Evolutionary conservation across 30 jellyfish, hydroid and myxozoan genomes (phyloP).

Genomic region (Aurelia coerulea): DNA sequence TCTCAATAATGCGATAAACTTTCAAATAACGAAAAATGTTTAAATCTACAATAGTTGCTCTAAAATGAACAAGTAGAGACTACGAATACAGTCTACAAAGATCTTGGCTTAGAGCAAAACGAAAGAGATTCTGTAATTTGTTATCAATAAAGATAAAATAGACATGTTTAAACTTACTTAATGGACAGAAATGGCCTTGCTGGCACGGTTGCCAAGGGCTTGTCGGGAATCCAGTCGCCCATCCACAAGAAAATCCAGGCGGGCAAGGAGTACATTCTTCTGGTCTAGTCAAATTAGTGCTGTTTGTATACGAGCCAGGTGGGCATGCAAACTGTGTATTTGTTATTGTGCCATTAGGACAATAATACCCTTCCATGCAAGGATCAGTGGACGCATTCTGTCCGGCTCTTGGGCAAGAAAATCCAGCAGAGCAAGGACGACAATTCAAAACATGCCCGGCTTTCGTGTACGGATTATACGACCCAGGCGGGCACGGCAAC

Average conservation of each 20-base stretch:
- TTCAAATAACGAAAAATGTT: too few relatives aligned
- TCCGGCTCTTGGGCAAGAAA: constrained; percentile 91
- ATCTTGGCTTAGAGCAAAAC: neutral
- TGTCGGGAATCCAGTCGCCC: constrained; percentile 94
- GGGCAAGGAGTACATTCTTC: constrained; percentile 96
- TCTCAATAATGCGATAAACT: too few relatives aligned
- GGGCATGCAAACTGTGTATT: constrained; percentile 91
- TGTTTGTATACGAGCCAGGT: constrained; percentile 95
- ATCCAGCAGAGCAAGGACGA: constrained; percentile 93
- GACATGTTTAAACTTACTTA: constrained; percentile 25
- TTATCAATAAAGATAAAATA: neutral
- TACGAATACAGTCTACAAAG: neutral
- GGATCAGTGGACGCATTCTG: constrained; percentile 67
- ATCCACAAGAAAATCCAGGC: constrained; percentile 87
- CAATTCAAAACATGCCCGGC: constrained; percentile 88
- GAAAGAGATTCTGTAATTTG: neutral
- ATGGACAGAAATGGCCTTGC: constrained; percentile 96
- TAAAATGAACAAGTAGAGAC: neutral
- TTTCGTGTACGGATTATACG: constrained; percentile 75
- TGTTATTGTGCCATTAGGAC: constrained; percentile 93
- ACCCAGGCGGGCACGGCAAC: constrained; percentile 96
- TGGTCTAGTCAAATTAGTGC: constrained; percentile 79
- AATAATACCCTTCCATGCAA: constrained; percentile 86
- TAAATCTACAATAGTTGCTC: too few relatives aligned
- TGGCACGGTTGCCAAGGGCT: constrained; percentile 92